Percentiles rank a stretch among this genome's conserved stretches.
phyloP scores from a whole-genome alignment of 2,113 vertebrate species.

The Melanotaenia duboulayi region DNA sequence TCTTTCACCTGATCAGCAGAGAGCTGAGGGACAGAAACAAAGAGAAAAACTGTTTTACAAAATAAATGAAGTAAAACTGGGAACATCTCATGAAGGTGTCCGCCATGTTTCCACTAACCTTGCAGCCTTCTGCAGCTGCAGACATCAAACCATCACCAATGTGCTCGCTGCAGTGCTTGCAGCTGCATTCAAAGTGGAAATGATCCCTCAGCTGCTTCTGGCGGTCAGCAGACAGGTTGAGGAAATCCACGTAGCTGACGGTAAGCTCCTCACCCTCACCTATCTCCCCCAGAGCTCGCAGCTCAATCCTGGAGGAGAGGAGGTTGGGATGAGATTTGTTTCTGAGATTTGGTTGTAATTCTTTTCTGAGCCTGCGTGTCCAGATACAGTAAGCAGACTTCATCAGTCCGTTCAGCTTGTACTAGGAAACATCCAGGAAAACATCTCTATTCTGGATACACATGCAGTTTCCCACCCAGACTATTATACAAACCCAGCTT shows the following conservation, averaged over 20 bases:
- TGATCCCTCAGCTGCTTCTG: slow-evolving; percentile 86
- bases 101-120: slow-evolving; percentile 25
- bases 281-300: slow-evolving; percentile 88
- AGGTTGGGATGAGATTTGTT: neutral
- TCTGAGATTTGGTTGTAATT: no score
- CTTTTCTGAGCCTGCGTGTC: no score
- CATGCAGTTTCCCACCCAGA: no score
- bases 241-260: slow-evolving; percentile 93
- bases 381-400: no score
- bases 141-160: slow-evolving; percentile 90
- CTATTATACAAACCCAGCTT: no score
- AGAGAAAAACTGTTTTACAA: neutral
- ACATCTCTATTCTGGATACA: no score
- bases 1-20: slow-evolving; percentile 88
- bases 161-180: slow-evolving; percentile 88
- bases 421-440: no score
- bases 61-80: neutral
- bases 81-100: neutral
- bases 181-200: slow-evolving; percentile 92
- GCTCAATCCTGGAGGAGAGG: slow-evolving; percentile 87
- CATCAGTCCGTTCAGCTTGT: no score
- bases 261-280: slow-evolving; percentile 89
- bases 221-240: slow-evolving; percentile 89
- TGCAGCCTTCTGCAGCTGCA: slow-evolving; percentile 74
- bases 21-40: slow-evolving; percentile 75